Conservation (phyloP, 2,797 vertebrate genomes). For the Danio choprae region DNA sequence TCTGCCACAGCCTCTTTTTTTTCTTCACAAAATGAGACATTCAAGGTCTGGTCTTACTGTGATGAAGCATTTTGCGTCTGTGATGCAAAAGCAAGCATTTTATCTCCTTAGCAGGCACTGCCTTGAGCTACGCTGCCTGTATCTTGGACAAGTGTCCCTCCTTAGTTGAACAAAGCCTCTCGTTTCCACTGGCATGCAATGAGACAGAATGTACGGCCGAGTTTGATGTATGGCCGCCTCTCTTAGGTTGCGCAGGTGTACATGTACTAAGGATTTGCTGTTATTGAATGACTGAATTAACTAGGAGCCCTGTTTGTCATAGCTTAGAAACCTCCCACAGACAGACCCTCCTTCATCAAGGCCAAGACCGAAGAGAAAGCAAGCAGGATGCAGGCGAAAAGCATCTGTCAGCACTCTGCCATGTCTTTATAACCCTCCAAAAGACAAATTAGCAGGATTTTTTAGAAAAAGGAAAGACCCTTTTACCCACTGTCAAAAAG, state of each 20-base stretch:
- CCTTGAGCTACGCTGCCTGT: constrained; percentile 31
- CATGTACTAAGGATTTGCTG: constrained; percentile 44
- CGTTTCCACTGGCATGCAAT: constrained; percentile 57
- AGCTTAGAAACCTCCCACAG: constrained; percentile 3
- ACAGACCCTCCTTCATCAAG: constrained; percentile 27
- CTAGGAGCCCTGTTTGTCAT: constrained; percentile 24
- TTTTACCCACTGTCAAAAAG: constrained; percentile 43
- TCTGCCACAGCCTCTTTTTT: constrained; percentile 46
- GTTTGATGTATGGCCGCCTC: constrained; percentile 39
- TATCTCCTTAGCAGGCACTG: constrained; percentile 19
- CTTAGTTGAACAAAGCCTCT: constrained; percentile 54
- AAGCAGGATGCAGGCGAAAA: constrained; percentile 36
- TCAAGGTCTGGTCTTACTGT: constrained; percentile 39
- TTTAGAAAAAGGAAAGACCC: constrained; percentile 41
- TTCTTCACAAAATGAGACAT: constrained; percentile 44
- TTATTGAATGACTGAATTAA: constrained; percentile 38
- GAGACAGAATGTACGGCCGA: constrained; percentile 31
- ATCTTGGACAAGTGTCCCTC: constrained; percentile 34
- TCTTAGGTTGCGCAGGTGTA: constrained; percentile 53
- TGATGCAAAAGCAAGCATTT: constrained; percentile 42
- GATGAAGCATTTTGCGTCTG: constrained; percentile 47
- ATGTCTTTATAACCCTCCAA: constrained; percentile 49
- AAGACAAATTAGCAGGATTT: constrained; percentile 49
- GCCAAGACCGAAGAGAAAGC: constrained; percentile 24
- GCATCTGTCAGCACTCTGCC: constrained; percentile 44